Base-by-base conservation (phyloP, 1,140 invertebrate species). In the Calycopis cecrops region DNA sequence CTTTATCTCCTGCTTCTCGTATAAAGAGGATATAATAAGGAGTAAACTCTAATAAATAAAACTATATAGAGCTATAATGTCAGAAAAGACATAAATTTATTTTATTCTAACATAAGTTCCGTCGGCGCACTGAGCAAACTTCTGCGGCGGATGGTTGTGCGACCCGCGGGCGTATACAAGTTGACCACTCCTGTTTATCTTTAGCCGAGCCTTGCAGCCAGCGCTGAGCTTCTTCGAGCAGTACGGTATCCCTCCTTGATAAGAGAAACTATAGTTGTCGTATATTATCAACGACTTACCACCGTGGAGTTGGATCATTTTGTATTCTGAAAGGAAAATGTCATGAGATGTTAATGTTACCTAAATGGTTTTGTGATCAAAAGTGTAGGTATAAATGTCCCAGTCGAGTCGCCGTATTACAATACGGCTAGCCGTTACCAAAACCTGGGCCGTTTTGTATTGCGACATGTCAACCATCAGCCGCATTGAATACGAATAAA, bases 161-260 rank as follows among this genome's bases (percentile, higher is more conserved):
- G 57, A 47, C 1, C 14, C 50, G 17, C 42, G 34, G 1, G 50
- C 59, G 1, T 34, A 12, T 8, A 44, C 11, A 4, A 69, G 40
- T 28, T 33, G 28, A 1, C 63, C 63, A 54, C 33, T 53, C 8
- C 49, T 35, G 12, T 57, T 55, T 8, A 71, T 44, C 54, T 55
- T 57, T 33, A 65, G 9, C 4, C 63, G 52, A 4, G 63, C 60
- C 11, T 50, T 50, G 17, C 63, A 65, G 0, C 55, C 52, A 0
- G 52, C 51, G 16, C 57, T 60, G 8, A 54, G 48, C 34, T 57
- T 63, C 38, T 56, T 50, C 4, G 64, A 62, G 50, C 67, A 60
- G 44, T 69, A 60, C 44, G 11, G 57, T 42, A 9, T 60, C 50
- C 10, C 55, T 63, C 28, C 40, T 17, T 12, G 12, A 44, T 59